Conservation (phyloP, 2,113 vertebrate species). For the Dicentrarchus labrax region DNA sequence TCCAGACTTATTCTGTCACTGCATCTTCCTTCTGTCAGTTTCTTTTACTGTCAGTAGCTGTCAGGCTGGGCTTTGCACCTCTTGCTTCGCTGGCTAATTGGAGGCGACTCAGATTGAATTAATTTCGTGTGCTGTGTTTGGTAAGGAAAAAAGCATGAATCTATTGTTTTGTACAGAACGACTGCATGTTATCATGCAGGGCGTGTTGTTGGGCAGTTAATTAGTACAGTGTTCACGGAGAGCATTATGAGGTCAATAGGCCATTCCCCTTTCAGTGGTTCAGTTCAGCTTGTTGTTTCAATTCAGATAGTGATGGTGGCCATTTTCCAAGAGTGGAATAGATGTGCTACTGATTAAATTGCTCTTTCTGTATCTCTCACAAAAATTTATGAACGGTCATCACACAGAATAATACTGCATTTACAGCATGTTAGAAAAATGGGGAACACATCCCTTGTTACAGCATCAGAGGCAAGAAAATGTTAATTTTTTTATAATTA, state of each 20-base stretch:
- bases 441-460: neutral
- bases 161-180: constrained; percentile 33
- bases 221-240: constrained; percentile 54
- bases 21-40: constrained; percentile 28
- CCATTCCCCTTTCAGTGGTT: constrained; percentile 17
- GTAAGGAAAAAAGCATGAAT: constrained; percentile 47
- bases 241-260: constrained; percentile 44
- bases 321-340: constrained; percentile 24
- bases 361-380: neutral
- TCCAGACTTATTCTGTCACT: constrained; percentile 10
- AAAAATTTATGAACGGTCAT: neutral
- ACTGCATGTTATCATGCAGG: constrained; percentile 34
- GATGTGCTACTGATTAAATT: constrained; percentile 10
- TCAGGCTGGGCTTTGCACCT: constrained; percentile 39
- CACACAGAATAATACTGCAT: neutral
- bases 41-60: constrained; percentile 48
- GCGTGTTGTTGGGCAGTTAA: constrained; percentile 50
- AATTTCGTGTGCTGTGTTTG: constrained; percentile 52
- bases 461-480: neutral
- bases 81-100: constrained; percentile 52
- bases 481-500: too few relatives aligned
- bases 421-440: neutral
- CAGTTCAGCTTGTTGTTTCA: constrained; percentile 16
- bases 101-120: constrained; percentile 66
- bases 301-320: constrained; percentile 13